phyloP scores from a whole-genome alignment of 2,888 invertebrate genomes.

The Drosophila diplacantha region DNA sequence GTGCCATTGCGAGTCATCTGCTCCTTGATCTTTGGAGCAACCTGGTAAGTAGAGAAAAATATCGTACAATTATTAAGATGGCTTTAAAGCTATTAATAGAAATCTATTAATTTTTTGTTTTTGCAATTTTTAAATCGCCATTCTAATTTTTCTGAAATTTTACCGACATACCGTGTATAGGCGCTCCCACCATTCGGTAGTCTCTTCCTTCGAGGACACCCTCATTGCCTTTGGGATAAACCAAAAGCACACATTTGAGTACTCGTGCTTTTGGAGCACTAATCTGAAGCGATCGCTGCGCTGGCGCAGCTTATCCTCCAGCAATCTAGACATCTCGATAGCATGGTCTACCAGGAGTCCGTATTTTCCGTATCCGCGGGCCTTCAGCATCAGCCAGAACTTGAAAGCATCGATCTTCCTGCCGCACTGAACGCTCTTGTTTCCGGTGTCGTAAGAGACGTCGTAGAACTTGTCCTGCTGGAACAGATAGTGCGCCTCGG shows the following conservation, averaged over 20 bases:
- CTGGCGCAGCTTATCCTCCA: conserved; percentile 79
- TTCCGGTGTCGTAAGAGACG: conserved; percentile 87
- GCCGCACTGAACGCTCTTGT: conserved; percentile 94
- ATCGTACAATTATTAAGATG: not conserved
- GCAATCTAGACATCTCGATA: conserved; percentile 81
- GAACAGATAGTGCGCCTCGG: conserved; percentile 87
- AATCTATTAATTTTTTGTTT: not conserved
- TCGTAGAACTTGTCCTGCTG: conserved; percentile 92
- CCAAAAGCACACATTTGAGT: conserved; percentile 95
- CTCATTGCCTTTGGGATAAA: conserved; percentile 83
- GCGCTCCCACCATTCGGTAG: conserved; percentile 79
- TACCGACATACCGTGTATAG: conserved; percentile 75
- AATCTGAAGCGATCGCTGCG: conserved; percentile 81
- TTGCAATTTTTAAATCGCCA: too few relatives aligned
- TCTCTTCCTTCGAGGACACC: conserved; percentile 74
- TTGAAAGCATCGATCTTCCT: conserved; percentile 94
- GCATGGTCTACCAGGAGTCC: conserved; percentile 82
- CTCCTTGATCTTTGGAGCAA: conserved; percentile 85
- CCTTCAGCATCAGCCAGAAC: conserved; percentile 95
- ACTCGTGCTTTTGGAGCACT: conserved; percentile 82
- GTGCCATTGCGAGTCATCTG: conserved; percentile 82
- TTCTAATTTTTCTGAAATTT: too few relatives aligned
- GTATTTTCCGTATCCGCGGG: conserved; percentile 83
- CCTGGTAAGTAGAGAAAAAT: conserved; percentile 71
- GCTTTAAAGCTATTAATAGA: not conserved